Evolutionary conservation across 2,888 invertebrate genomes (phyloP).

Genomic region (Nemapogon koenigi): DNA sequence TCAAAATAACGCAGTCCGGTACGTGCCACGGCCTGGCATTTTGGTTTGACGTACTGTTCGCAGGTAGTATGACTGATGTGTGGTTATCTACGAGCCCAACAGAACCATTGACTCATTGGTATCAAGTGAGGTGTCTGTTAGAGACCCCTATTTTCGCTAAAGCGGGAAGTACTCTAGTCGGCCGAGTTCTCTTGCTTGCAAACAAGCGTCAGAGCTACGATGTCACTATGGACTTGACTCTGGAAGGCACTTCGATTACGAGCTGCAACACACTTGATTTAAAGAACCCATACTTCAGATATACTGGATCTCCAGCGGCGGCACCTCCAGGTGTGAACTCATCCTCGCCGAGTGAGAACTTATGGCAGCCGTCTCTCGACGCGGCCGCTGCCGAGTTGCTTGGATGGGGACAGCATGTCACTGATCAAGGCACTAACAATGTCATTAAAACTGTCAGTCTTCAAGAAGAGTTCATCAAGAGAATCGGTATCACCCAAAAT

Average conservation of each 20-base stretch:
- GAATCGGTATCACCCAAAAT: conserved; percentile 61
- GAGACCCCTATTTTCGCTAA: conserved; percentile 94
- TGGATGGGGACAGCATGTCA: conserved; percentile 73
- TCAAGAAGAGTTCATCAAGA: conserved; percentile 60
- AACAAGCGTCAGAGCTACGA: conserved; percentile 99
- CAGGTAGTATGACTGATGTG: conserved; percentile 86
- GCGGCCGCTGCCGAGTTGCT: too few relatives aligned
- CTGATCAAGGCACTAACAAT: conserved; percentile 45
- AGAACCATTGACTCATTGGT: conserved; percentile 98
- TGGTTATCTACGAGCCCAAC: conserved; percentile 98
- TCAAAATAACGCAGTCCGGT: conserved; percentile 90
- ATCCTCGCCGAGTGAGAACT: conserved; percentile 91
- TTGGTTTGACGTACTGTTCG: conserved; percentile 99
- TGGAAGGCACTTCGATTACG: conserved; percentile 86
- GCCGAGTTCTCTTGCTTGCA: conserved; percentile 85
- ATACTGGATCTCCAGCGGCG: conserved; percentile 90
- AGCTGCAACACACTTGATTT: conserved; percentile 93
- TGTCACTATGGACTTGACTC: conserved; percentile 91
- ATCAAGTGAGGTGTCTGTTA: conserved; percentile 95
- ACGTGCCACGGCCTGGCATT: conserved; percentile 97
- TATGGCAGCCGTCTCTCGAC: conserved; percentile 78
- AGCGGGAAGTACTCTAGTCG: conserved; percentile 89
- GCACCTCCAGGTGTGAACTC: conserved; percentile 92
- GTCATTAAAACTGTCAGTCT: conserved; percentile 62
- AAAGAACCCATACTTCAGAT: conserved; percentile 98